Percentiles rank a stretch among this genome's conserved stretches.
phyloP scores from a whole-genome alignment of 2,888 invertebrate species.

The Mythimna lalbum region DNA sequence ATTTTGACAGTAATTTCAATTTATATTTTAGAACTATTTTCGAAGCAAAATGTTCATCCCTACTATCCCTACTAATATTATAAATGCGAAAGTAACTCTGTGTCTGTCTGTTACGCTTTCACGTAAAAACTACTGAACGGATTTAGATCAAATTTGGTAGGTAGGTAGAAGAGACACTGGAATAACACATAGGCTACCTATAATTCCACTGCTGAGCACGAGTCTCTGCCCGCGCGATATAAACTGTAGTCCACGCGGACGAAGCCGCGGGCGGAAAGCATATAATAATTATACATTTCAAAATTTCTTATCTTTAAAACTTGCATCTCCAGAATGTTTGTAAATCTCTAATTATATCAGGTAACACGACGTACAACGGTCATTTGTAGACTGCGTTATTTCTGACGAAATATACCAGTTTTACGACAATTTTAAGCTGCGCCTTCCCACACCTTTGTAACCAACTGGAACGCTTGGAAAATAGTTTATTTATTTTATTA shows the following conservation, averaged over 20 bases:
- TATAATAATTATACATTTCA: too few species aligned
- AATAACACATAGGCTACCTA: too few species aligned
- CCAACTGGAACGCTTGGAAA: constrained; percentile 18
- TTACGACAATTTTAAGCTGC: constrained; percentile 9
- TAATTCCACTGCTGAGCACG: too few species aligned
- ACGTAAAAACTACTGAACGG: too few species aligned
- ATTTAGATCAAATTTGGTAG: too few species aligned
- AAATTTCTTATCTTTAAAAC: not conserved
- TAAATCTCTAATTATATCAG: constrained; percentile 5
- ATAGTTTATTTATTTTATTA: not conserved
- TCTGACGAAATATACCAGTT: constrained; percentile 3
- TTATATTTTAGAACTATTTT: not conserved
- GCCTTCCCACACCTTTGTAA: constrained; percentile 5
- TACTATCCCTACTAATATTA: too few species aligned
- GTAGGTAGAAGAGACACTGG: too few species aligned
- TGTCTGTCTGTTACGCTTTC: too few species aligned
- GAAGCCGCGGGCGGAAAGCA: too few species aligned
- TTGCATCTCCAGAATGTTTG: constrained; percentile 7
- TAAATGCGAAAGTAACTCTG: too few species aligned
- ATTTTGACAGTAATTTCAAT: not conserved
- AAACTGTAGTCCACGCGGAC: too few species aligned
- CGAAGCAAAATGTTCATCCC: not conserved
- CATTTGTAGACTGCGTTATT: constrained; percentile 19
- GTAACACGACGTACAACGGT: not conserved
- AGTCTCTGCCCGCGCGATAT: too few species aligned